Conservation (phyloP, 2,113 vertebrate species). For the Taxidea taxus region DNA sequence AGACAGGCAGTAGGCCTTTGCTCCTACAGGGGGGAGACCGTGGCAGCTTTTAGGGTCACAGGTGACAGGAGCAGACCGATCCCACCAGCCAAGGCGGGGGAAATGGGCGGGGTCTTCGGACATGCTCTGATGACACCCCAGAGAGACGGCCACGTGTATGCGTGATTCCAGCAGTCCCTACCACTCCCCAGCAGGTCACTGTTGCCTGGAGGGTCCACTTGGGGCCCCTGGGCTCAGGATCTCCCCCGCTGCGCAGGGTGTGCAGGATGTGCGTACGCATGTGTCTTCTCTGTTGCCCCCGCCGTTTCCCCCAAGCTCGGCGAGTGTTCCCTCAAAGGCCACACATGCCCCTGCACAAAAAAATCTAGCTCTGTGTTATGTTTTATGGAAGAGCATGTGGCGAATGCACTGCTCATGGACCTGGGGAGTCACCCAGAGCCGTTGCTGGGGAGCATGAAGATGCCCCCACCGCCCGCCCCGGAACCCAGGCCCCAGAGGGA, state of each 20-base stretch:
- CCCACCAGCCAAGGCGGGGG: background rate
- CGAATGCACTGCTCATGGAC: background rate
- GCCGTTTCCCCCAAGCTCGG: background rate
- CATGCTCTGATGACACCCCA: background rate
- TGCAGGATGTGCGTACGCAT: fast-evolving
- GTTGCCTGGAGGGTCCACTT: background rate
- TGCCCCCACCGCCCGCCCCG: fast-evolving
- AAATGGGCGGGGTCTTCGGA: fast-evolving
- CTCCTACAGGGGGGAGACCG: background rate
- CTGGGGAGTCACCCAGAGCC: background rate
- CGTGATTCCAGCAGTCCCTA: background rate
- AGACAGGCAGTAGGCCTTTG: background rate
- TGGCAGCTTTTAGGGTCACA: background rate
- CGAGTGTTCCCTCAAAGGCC: background rate
- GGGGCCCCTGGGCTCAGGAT: background rate
- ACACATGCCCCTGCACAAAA: no score
- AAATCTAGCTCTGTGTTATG: background rate
- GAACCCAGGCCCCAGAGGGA: background rate
- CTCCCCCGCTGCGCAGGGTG: fast-evolving
- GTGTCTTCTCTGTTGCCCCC: background rate
- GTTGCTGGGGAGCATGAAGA: background rate
- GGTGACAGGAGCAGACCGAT: background rate
- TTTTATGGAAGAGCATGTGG: background rate
- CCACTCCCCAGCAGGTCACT: background rate
- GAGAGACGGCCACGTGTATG: fast-evolving